phyloP scores from a whole-genome alignment of 2,888 invertebrate species.

The Drosophila glabriapex region DNA sequence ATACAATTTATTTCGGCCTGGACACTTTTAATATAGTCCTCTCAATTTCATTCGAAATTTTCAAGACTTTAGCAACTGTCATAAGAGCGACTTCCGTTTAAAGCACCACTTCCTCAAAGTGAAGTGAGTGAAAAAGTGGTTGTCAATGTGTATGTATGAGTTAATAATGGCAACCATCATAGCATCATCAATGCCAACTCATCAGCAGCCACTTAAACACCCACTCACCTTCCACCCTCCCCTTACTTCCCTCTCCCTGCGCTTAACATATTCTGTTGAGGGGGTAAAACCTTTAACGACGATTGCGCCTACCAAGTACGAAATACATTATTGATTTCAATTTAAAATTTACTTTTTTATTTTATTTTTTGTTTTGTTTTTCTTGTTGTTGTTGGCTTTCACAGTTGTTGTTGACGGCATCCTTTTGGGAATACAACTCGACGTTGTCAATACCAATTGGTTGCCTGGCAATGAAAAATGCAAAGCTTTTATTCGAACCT shows the following conservation, averaged over 20 bases:
- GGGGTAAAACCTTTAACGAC: slow-evolving; percentile 23
- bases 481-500: slow-evolving; percentile 54
- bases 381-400: neutral
- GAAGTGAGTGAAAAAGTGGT: slow-evolving; percentile 11
- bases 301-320: slow-evolving; percentile 35
- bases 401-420: slow-evolving; percentile 9
- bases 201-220: slow-evolving; percentile 29
- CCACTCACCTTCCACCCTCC: neutral
- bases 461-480: slow-evolving; percentile 65
- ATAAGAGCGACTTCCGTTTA: slow-evolving; percentile 3
- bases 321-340: slow-evolving; percentile 75
- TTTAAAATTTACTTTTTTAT: slow-evolving; percentile 58
- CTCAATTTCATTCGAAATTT: neutral
- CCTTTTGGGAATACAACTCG: slow-evolving; percentile 51
- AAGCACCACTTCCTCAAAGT: neutral
- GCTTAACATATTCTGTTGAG: neutral
- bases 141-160: slow-evolving; percentile 41
- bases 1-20: neutral
- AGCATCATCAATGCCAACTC: slow-evolving; percentile 36
- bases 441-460: slow-evolving; percentile 62
- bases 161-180: slow-evolving; percentile 48
- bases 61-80: neutral
- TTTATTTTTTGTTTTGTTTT: neutral
- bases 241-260: rapidly evolving
- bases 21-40: neutral